Base-by-base conservation (phyloP, 2,113 vertebrate species). In the Corythoichthys haematopterus region DNA sequence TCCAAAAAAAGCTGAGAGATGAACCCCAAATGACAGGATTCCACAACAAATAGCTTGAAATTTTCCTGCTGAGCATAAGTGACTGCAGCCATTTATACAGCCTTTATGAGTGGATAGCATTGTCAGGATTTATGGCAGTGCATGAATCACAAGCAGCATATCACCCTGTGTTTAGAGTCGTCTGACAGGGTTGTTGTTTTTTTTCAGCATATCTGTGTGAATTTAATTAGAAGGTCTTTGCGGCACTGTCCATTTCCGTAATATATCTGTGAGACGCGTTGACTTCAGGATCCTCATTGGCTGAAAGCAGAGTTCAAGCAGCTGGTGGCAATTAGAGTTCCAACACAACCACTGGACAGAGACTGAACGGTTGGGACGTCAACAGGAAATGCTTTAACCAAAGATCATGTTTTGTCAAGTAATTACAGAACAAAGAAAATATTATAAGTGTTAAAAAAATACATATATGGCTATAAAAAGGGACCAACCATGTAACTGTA, bases 21-120 rank as follows among this genome's bases (percentile, higher is more conserved):
- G 84, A 87, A 86, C 84, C 83, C 76, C 81, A 86, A 90, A 87
- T 86, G 79, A 89, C 83, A 84, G 84, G 81, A 85, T 82, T 83
- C 82, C 68, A 59, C 64, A 37, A 85, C 76, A 82, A 85, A 88
- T 85, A 77, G 83, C 83, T 87, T 68, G 80, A 85, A 85, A 83
- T 84, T 81, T 78, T 77, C 58, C 82, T 77, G 47, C 63, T 14
- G 74, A 81, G 64, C 80, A 81, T 72, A 64, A 79, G 74, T 55
- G 78, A 83, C 80, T 72, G 69, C 71, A 81, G 76, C 81, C 85
- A 79, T 87, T 84, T 83, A 81, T 72, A 81, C 71, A 68, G 35
- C 59, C 62, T 85, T 85, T 68, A 83, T 68, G 79, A 81, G 72
- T 45, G 55, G 68, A 71, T 66, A 71, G 80, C 75, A 87, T 72